Base-by-base conservation (phyloP, 2,797 vertebrate species). In the Siniperca obscura region DNA sequence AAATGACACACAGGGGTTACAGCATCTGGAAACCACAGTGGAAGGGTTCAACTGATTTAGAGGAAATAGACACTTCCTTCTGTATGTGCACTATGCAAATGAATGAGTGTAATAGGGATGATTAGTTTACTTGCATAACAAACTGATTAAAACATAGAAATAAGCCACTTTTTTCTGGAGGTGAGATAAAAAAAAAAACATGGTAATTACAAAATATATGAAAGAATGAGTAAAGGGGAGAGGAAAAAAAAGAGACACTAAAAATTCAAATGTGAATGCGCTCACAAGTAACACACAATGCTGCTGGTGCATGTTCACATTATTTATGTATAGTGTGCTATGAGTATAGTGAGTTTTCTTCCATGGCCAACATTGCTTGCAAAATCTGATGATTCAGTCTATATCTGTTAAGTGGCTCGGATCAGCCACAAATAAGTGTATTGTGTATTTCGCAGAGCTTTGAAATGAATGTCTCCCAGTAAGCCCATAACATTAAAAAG, bases 1-100 rank as follows among this genome's bases (percentile, higher is more conserved):
- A 83, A 70, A 89, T 73, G 57, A 86, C 79, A 93, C 81, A 94
- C 72, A 89, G 52, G 57, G 44, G 69, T 84, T 87, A 87, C 8
- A 79, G 85, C 76, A 91, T 83, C 70, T 84, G 77, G 76, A 88
- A 73, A 77, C 77, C 75, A 83, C 67, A 87, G 72, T 3, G 40
- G 64, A 77, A 56, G 12, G 53, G 40, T 75, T 83, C 59, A 74
- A 57, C 76, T 74, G 34, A 70, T 66, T 77, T 44, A 69, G 21
- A 69, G 46, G 74, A 79, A 73, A 77, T 3, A 38, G 16, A 52
- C 42, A 75, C 50, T 69, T 84, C 64, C 66, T 74, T 12, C 60
- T 65, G n/a, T 56, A 27, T 21, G 70, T 60, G 34, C 75, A 80
- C 38, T 42, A 13, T 30, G 17, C 6, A n/a, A 7, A 56, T 17